These are phyloP conservation scores for Callinectes sapidus DNA, from an alignment of 2,888 invertebrate species.

Conservation along the genomic window DNA sequence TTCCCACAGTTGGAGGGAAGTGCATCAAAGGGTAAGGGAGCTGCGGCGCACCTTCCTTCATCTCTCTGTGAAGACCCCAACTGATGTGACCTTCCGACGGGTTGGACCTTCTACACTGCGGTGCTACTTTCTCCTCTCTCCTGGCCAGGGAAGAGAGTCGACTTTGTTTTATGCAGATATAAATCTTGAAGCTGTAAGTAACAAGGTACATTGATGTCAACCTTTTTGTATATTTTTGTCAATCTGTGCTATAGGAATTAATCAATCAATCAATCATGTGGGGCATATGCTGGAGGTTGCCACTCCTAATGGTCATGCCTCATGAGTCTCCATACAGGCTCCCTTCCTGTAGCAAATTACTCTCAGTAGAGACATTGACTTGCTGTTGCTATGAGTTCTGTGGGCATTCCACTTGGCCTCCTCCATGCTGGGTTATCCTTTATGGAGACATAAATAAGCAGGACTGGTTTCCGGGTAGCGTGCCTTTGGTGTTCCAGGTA, in stretches of 20 bases:
- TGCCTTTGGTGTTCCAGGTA: too few relatives aligned
- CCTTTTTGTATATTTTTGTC: not conserved
- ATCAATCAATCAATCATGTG: too few relatives aligned
- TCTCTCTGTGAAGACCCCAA: conserved; percentile 87
- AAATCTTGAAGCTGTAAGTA: conserved; percentile 78
- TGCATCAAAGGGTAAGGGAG: conserved; percentile 87
- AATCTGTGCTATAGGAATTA: not conserved
- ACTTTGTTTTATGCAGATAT: conserved; percentile 91
- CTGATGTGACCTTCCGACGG: conserved; percentile 87
- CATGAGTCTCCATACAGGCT: too few relatives aligned
- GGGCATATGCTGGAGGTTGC: too few relatives aligned
- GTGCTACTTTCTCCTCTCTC: conserved; percentile 78
- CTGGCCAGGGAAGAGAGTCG: conserved; percentile 92
- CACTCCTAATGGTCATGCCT: too few relatives aligned
- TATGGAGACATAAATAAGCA: too few relatives aligned
- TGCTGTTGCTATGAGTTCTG: too few relatives aligned
- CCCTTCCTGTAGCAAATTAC: too few relatives aligned
- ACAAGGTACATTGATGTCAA: not conserved
- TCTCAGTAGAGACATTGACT: too few relatives aligned
- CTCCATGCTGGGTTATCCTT: too few relatives aligned
- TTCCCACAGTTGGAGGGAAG: conserved; percentile 83
- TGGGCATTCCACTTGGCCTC: too few relatives aligned
- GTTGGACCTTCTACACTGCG: conserved; percentile 75
- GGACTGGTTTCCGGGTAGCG: too few relatives aligned
- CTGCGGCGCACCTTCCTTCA: conserved; percentile 81